These are phyloP conservation scores for Cydia pomonella DNA, from an alignment of 1,140 invertebrate species.

Conservation along the genomic window DNA sequence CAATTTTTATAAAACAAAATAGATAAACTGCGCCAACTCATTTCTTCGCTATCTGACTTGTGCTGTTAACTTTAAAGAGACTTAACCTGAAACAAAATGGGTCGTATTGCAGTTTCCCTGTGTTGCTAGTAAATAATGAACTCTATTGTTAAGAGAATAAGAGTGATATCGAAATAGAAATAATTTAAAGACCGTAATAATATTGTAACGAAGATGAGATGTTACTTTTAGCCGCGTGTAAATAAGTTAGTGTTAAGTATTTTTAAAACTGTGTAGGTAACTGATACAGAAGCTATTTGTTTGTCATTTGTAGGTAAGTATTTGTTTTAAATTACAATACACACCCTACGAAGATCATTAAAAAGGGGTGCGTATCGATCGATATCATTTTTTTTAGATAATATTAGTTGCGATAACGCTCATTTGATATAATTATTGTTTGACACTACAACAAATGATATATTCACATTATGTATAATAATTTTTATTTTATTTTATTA, in stretches of 20 bases:
- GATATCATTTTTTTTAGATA: too few relatives aligned
- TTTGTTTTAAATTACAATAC: too few relatives aligned
- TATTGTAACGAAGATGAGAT: not conserved
- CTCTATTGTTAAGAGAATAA: not conserved
- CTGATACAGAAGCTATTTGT: too few relatives aligned
- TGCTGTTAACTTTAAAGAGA: constrained; percentile 1
- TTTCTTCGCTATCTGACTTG: constrained; percentile 5
- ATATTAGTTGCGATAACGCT: too few relatives aligned
- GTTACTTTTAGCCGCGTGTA: not conserved
- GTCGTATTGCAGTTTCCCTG: not conserved
- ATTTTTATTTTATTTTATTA: too few relatives aligned
- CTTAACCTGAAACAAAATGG: constrained; percentile 11
- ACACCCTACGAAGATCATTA: too few relatives aligned
- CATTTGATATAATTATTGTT: too few relatives aligned
- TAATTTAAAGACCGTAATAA: not conserved
- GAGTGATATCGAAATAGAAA: not conserved
- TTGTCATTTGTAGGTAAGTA: too few relatives aligned
- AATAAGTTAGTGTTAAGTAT: not conserved
- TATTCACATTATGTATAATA: too few relatives aligned
- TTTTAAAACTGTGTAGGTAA: too few relatives aligned
- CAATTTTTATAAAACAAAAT: not conserved
- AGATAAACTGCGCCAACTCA: not conserved
- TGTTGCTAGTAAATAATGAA: not conserved
- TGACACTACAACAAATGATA: too few relatives aligned
- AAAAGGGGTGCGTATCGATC: too few relatives aligned